These are phyloP conservation scores for Zaprionus taronus DNA, from an alignment of 1,140 invertebrate genomes.

Conservation along the genomic window DNA sequence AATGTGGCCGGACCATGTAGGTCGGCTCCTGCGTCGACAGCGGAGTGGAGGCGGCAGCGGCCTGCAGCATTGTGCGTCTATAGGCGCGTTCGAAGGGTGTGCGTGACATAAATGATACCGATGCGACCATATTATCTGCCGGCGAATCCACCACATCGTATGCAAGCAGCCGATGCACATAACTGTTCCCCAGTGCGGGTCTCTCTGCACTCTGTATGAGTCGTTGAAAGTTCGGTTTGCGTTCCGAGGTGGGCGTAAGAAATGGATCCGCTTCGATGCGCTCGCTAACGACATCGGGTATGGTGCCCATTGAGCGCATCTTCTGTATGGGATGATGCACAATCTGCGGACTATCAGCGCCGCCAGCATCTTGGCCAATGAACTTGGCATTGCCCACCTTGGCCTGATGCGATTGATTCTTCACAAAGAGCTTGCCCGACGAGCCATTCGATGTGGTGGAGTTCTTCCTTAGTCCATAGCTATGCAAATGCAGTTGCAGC, in stretches of 20 bases:
- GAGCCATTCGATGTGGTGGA: slow-evolving; percentile 69
- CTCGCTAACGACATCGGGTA: slow-evolving; percentile 77
- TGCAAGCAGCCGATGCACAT: slow-evolving; percentile 63
- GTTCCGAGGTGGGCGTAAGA: slow-evolving; percentile 73
- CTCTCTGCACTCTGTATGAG: slow-evolving; percentile 71
- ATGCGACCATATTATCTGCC: slow-evolving; percentile 39
- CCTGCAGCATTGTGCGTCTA: slow-evolving; percentile 67
- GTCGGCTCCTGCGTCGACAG: slow-evolving; percentile 56
- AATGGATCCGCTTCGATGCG: slow-evolving; percentile 79
- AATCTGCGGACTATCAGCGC: slow-evolving; percentile 54
- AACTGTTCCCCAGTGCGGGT: slow-evolving; percentile 47
- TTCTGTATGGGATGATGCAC: slow-evolving; percentile 81
- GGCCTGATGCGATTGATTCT: slow-evolving; percentile 57
- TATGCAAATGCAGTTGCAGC: slow-evolving; percentile 44
- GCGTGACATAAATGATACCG: slow-evolving; percentile 70
- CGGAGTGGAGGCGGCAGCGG: slow-evolving; percentile 48
- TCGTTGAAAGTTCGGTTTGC: slow-evolving; percentile 66
- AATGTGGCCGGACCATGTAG: slow-evolving; percentile 71
- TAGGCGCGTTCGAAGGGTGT: slow-evolving; percentile 82
- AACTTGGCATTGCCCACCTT: slow-evolving; percentile 84
- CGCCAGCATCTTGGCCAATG: slow-evolving; percentile 70
- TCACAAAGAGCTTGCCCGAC: slow-evolving; percentile 69
- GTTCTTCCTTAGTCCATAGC: slow-evolving; percentile 56
- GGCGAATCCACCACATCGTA: slow-evolving; percentile 76
- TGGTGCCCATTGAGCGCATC: slow-evolving; percentile 83